Percentiles rank a stretch among this genome's conserved stretches.
Conservation (phyloP, 2,113 vertebrate genomes). For the Ageneiosus marmoratus region DNA sequence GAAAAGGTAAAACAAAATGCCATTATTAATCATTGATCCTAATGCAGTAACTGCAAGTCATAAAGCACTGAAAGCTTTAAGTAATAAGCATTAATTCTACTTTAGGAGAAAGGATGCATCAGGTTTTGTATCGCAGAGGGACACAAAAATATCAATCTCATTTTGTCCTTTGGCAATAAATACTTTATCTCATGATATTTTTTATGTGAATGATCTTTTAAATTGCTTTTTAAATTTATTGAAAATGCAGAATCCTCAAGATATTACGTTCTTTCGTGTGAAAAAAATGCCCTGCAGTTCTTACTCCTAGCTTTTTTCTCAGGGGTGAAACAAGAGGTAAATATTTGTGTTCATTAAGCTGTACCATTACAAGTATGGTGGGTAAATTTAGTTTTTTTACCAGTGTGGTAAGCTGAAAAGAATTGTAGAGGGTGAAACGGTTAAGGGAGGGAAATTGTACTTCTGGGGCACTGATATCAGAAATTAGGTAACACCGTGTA, state of each 20-base stretch:
- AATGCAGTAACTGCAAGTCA: constrained; percentile 15
- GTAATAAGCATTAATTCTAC: constrained; percentile 29
- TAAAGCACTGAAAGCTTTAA: constrained; percentile 8
- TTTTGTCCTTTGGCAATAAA: constrained; percentile 29
- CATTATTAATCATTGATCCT: constrained; percentile 27
- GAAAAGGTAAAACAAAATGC: constrained; percentile 7
- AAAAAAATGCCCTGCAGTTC: background rate
- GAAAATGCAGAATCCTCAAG: background rate
- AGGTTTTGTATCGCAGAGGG: constrained; percentile 15
- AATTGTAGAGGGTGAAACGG: constrained; percentile 7
- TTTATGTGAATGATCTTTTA: background rate
- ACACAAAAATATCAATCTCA: background rate
- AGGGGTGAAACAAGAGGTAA: constrained; percentile 13
- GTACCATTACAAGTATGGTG: constrained; percentile 15
- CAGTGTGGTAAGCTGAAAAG: background rate
- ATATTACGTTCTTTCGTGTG: constrained; percentile 2
- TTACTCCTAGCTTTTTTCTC: background rate
- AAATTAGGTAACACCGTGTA: background rate
- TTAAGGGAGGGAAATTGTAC: background rate
- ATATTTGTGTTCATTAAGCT: constrained; percentile 32
- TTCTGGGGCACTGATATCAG: background rate
- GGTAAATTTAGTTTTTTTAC: constrained; percentile 6
- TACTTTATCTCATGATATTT: constrained; percentile 23
- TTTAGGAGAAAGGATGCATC: background rate
- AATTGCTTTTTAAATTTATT: constrained; percentile 3